phyloP scores from a whole-genome alignment of 2,888 invertebrate genomes.

The Papilio demoleus region DNA sequence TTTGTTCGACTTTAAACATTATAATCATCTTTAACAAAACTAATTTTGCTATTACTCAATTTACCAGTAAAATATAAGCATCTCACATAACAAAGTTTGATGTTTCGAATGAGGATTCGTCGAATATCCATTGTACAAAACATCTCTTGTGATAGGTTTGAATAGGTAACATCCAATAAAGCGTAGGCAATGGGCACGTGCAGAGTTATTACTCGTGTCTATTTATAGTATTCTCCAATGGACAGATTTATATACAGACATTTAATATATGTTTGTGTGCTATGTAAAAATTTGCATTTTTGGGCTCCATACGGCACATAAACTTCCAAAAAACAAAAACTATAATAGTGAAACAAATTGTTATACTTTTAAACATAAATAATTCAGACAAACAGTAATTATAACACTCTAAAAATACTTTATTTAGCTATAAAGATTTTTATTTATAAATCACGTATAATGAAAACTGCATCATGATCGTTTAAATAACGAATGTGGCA shows the following conservation, averaged over 20 bases:
- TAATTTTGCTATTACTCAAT: too few species aligned
- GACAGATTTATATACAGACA: neutral
- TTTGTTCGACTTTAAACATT: too few species aligned
- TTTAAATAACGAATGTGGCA: constrained; percentile 1
- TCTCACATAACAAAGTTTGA: neutral
- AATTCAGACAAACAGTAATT: too few species aligned
- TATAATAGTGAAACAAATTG: too few species aligned
- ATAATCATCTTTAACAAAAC: too few species aligned
- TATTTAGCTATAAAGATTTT: too few species aligned
- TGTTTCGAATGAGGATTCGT: neutral
- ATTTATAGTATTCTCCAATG: constrained; percentile 18
- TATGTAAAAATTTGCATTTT: too few species aligned
- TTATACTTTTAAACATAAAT: too few species aligned
- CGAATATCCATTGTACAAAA: neutral
- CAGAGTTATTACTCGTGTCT: constrained; percentile 11
- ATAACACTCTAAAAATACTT: too few species aligned
- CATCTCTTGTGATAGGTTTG: constrained; percentile 1
- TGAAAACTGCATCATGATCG: neutral
- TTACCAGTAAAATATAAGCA: neutral
- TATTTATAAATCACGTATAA: too few species aligned
- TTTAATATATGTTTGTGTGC: neutral
- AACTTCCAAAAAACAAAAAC: too few species aligned
- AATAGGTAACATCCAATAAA: constrained; percentile 13
- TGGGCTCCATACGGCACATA: too few species aligned
- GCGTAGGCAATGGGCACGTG: neutral